Base-by-base conservation (phyloP, 2,113 vertebrate genomes). In the Istiophorus platypterus region DNA sequence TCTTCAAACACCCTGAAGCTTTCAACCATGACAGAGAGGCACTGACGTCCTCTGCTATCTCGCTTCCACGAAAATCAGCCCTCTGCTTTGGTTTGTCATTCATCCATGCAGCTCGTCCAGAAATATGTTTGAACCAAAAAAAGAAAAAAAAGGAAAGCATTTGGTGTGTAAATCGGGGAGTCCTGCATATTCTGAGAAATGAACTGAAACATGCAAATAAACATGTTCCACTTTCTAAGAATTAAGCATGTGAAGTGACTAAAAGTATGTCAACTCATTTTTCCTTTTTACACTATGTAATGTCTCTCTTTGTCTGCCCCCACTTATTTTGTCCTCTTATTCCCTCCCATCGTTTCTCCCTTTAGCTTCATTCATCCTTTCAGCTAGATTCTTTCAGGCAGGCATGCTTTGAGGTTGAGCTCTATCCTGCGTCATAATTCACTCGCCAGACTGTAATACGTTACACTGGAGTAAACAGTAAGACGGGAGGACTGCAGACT, bases 391-490 rank as follows among this genome's bases (percentile, higher is more conserved):
- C 85, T 81, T 80, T 78, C 69, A 82, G 83, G 72, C 71, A 41
- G 66, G 51, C 54, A 26, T 76, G 64, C 72, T 88, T 85, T 78
- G 56, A 80, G 80, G 49, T 66, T 41, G 58, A 81, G 68, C 78
- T 81, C 51, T 20, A 42, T 66, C 27, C 71, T 76, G 88, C 61
- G 24, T 90, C 90, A 90, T 82, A 82, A 85, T 72, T 87, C 87
- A 89, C 58, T 81, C 47, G 49, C 74, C 76, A 74, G 71, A 66
- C 66, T 67, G 74, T 68, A 51, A 76, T 82, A 90, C 74, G 77
- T 89, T 85, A 91, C 73, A 82, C 72, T 72, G 81, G 78, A 87
- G 73, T 67, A 92, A 92, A 92, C 71, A 64, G 64, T 67, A 31
- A 85, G 76, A 47, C 61, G 24, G 7, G 8, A 63, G 42, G 59